Evolutionary conservation across 2,797 vertebrate genomes (phyloP).

Genomic region (Discoglossus pictus): DNA sequence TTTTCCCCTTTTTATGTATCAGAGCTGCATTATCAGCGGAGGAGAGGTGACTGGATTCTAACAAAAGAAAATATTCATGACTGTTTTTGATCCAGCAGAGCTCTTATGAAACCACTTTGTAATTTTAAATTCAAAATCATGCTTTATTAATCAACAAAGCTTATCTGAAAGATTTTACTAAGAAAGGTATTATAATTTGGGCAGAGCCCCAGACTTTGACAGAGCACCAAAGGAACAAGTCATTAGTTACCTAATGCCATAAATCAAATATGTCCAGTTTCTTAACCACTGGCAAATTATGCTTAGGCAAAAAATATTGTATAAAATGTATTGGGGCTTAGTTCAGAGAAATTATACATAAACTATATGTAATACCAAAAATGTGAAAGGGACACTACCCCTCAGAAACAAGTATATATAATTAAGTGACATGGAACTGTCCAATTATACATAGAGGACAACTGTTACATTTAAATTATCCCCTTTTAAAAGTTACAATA

Average conservation of each 20-base stretch:
- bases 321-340: neutral
- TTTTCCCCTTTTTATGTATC: too few species aligned
- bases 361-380: too few species aligned
- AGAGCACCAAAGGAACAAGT: conserved; percentile 54
- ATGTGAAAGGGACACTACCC: too few species aligned
- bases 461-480: too few species aligned
- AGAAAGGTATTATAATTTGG: conserved; percentile 38
- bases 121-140: conserved; percentile 37
- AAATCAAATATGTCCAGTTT: conserved; percentile 58
- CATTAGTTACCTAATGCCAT: conserved; percentile 56
- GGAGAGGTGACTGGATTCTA: conserved; percentile 3
- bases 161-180: conserved; percentile 1
- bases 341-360: neutral
- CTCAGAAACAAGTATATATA: too few species aligned
- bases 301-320: conserved; percentile 24
- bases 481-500: too few species aligned
- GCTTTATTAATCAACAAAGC: conserved; percentile 54
- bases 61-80: conserved; percentile 29
- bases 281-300: conserved; percentile 63
- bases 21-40: conserved; percentile 25
- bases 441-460: too few species aligned
- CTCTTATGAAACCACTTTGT: conserved; percentile 45
- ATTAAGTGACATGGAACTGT: too few species aligned
- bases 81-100: conserved; percentile 13
- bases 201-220: conserved; percentile 55